Percentiles rank a stretch among this genome's conserved stretches.
phyloP scores from a whole-genome alignment of 2,113 vertebrate species.

The Poeciliopsis retropinna region DNA sequence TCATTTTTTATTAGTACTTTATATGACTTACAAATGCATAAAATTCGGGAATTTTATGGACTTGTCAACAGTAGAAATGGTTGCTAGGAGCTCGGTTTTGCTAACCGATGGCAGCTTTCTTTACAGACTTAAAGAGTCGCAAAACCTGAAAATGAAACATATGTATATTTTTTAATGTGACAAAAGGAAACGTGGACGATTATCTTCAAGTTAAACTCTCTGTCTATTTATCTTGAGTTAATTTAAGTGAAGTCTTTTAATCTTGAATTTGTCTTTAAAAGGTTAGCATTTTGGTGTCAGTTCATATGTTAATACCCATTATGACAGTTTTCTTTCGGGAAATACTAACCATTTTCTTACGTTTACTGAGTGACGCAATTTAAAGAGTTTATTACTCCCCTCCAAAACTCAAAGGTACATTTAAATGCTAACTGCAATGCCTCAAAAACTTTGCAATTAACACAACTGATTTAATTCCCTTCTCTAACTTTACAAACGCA shows the following conservation, averaged over 20 bases:
- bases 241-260: neutral
- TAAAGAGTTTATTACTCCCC: too few relatives aligned
- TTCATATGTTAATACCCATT: neutral
- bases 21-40: neutral
- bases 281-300: neutral
- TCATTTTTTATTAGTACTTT: neutral
- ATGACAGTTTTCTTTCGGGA: neutral
- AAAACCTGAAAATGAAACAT: neutral
- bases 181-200: neutral
- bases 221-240: neutral
- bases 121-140: neutral
- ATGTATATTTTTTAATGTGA: neutral
- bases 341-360: neutral
- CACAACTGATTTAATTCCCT: neutral
- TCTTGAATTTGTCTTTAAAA: neutral
- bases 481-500: too few relatives aligned
- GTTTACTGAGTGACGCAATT: too few relatives aligned
- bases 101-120: slow-evolving; percentile 28
- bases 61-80: slow-evolving; percentile 5
- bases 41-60: neutral
- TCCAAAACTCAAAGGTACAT: neutral
- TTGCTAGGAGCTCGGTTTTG: slow-evolving; percentile 47
- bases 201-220: neutral
- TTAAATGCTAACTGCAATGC: neutral
- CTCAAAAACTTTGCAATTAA: neutral